These are phyloP conservation scores for Cyclophora albipunctata DNA, from an alignment of 2,888 invertebrate genomes.

Conservation along the genomic window DNA sequence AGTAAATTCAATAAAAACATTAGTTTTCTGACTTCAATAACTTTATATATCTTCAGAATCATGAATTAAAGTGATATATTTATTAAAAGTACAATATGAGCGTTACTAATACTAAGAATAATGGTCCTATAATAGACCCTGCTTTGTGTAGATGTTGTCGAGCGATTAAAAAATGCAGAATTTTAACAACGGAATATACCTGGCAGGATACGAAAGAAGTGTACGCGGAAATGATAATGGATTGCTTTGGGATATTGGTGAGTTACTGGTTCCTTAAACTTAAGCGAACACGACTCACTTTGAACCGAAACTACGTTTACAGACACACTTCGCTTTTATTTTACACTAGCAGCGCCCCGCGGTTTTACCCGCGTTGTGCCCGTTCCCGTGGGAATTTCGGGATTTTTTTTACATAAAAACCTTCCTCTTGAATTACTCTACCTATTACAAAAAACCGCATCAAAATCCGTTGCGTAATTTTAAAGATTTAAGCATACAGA, in stretches of 20 bases:
- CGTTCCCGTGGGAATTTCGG: no score
- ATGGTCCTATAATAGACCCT: slow-evolving; percentile 61
- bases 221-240: slow-evolving; percentile 67
- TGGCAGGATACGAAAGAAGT: slow-evolving; percentile 65
- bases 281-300: no score
- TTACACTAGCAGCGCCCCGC: no score
- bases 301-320: no score
- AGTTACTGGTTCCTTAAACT: slow-evolving; percentile 15
- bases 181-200: slow-evolving; percentile 58
- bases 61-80: slow-evolving; percentile 1
- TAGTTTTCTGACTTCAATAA: no score
- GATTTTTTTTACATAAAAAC: no score
- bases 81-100: slow-evolving; percentile 35
- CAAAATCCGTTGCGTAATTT: no score
- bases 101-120: slow-evolving; percentile 41
- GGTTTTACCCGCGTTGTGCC: no score
- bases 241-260: slow-evolving; percentile 63
- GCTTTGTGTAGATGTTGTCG: slow-evolving; percentile 64
- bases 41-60: not conserved
- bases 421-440: no score
- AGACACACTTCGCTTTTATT: no score
- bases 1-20: not conserved
- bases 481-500: no score
- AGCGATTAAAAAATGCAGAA: slow-evolving; percentile 65
- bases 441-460: no score